These are phyloP conservation scores for Tipula lateralis DNA, from an alignment of 2,888 invertebrate genomes.

Conservation along the genomic window DNA sequence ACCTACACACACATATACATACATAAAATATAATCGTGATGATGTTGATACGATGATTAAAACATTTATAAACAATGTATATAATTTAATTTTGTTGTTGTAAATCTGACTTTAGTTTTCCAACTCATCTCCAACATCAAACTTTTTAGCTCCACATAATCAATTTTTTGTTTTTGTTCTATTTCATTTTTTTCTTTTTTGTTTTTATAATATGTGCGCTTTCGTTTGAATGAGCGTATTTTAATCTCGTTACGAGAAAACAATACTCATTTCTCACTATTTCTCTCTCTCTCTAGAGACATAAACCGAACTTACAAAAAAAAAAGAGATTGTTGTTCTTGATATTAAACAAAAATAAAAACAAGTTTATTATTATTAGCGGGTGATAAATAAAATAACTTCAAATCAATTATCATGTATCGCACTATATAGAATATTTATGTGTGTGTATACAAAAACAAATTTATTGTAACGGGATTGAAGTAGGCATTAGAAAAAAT, in stretches of 20 bases:
- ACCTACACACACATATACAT: background rate
- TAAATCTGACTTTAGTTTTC: conserved; percentile 26
- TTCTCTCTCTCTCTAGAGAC: background rate
- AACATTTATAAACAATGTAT: background rate
- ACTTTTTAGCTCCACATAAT: conserved; percentile 26
- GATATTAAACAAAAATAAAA: background rate
- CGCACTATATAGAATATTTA: background rate
- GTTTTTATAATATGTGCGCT: background rate
- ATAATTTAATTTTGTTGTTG: background rate
- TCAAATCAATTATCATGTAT: background rate
- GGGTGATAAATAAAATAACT: background rate
- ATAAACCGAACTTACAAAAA: background rate
- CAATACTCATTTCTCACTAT: background rate
- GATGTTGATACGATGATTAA: background rate
- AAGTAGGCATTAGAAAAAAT: background rate
- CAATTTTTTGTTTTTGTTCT: background rate
- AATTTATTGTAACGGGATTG: background rate
- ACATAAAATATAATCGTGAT: background rate
- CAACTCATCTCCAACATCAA: conserved; percentile 27
- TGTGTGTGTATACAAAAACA: background rate
- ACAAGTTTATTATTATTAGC: conserved; percentile 6
- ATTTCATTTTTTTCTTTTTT: background rate
- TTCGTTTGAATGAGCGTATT: background rate
- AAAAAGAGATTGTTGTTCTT: conserved; percentile 20
- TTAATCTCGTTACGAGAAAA: background rate